Evolutionary conservation across 2,113 vertebrate genomes (phyloP).

Genomic region (Polyodon spathula): DNA sequence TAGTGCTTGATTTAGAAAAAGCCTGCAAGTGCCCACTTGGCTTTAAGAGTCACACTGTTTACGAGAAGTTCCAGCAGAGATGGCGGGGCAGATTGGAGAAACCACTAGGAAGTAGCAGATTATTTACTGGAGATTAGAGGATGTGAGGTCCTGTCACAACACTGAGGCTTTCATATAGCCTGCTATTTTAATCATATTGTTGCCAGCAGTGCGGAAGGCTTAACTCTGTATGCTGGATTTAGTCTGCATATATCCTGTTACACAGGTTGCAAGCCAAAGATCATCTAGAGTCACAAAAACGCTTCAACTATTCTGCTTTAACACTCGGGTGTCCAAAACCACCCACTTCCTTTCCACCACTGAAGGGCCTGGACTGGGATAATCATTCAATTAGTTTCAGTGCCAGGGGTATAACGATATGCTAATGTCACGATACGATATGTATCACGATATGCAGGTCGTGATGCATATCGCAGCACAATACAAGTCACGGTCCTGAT

Average conservation of each 20-base stretch:
- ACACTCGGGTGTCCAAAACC: too few relatives aligned
- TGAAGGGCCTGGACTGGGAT: too few relatives aligned
- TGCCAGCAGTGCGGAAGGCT: not conserved
- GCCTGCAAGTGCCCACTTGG: not conserved
- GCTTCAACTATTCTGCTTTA: too few relatives aligned
- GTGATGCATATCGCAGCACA: too few relatives aligned
- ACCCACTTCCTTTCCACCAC: too few relatives aligned
- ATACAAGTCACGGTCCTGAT: too few relatives aligned
- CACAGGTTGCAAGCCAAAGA: not conserved
- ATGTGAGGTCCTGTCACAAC: not conserved
- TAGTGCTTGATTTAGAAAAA: too few relatives aligned
- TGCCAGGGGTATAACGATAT: too few relatives aligned
- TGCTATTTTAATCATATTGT: not conserved
- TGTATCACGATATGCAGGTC: too few relatives aligned
- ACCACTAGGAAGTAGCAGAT: not conserved
- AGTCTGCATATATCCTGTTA: not conserved
- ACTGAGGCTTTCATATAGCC: not conserved
- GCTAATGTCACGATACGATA: too few relatives aligned
- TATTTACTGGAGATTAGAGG: slow-evolving; percentile 1
- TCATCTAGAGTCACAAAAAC: not conserved
- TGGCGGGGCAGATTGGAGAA: not conserved
- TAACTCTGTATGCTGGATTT: not conserved
- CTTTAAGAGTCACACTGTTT: slow-evolving; percentile 3
- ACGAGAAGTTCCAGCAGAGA: slow-evolving; percentile 5
- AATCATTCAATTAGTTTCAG: too few relatives aligned